Percentiles rank a stretch among this genome's conserved stretches.
phyloP scores from a whole-genome alignment of 2,113 vertebrate species.

The Oplegnathus fasciatus region DNA sequence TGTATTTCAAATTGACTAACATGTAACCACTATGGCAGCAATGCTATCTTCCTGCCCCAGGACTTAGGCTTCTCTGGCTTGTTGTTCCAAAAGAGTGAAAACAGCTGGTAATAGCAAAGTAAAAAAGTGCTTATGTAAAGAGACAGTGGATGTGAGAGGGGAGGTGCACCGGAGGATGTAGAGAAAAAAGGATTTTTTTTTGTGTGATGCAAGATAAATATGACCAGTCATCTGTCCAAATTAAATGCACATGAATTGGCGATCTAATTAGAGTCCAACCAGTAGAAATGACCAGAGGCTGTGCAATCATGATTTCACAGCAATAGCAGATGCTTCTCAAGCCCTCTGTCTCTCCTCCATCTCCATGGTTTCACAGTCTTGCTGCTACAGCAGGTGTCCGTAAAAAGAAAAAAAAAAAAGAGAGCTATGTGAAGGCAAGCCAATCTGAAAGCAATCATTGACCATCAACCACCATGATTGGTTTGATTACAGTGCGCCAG shows the following conservation, averaged over 20 bases:
- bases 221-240: slow-evolving; percentile 54
- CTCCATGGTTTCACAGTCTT: slow-evolving; percentile 53
- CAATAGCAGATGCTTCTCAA: slow-evolving; percentile 55
- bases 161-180: not conserved
- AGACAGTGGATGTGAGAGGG: not conserved
- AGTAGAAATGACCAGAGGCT: slow-evolving; percentile 51
- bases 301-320: slow-evolving; percentile 46
- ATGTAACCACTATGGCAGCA: slow-evolving; percentile 61
- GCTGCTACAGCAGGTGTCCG: slow-evolving; percentile 70
- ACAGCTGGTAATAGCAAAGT: slow-evolving; percentile 52
- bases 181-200: not conserved
- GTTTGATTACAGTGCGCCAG: slow-evolving; percentile 81
- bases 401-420: slow-evolving; percentile 34
- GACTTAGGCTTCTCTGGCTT: slow-evolving; percentile 48
- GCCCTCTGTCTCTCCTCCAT: slow-evolving; percentile 45
- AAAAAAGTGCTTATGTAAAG: slow-evolving; percentile 27
- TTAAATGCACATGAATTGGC: slow-evolving; percentile 63
- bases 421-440: slow-evolving; percentile 61
- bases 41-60: slow-evolving; percentile 70
- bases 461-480: slow-evolving; percentile 80
- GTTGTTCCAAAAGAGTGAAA: slow-evolving; percentile 49
- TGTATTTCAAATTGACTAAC: slow-evolving; percentile 82
- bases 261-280: slow-evolving; percentile 50
- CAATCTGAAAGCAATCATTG: slow-evolving; percentile 83
- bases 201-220: slow-evolving; percentile 38